Evolutionary conservation across 1,140 invertebrate species (phyloP), one percentile per base, ranked within the genome.

Genomic region (Drosophila paulistorum): DNA sequence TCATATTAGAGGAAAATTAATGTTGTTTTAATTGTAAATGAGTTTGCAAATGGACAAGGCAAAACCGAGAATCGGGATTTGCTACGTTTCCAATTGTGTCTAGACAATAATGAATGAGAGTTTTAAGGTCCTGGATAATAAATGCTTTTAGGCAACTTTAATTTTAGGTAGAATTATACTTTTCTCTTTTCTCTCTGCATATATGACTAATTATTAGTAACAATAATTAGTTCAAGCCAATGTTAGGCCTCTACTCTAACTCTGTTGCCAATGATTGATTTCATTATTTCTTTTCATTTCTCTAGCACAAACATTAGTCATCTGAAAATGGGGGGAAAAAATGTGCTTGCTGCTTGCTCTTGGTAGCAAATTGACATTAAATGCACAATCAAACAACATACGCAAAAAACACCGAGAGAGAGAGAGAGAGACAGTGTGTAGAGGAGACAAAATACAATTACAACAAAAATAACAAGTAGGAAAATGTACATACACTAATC

Each of bases 11-110:
- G 75, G 65, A 71, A 86, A 86, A 86, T 86, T 86, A 86, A 86
- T 86, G 83, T 86, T 86, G 83, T 89, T 86, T 86, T 86, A 86
- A 89, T 89, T 86, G 83, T 83, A 80, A 86, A 86, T 89, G 79
- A 83, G 83, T 86, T 87, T 79, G 68, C 62, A 71, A 78, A 79
- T 79, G 71, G 35, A 60, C 65, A 79, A 45, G 48, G n/a, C 7
- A 54, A 39, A 30, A 30, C 42, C 17, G 13, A 17, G 48, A n/a
- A 35, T 4, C 7, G 48, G 30, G 37, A 17, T 51, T 57, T 41
- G 14, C 54, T 65, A 62, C 54, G 65, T 42, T 48, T 48, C 45
- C 14, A 48, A 69, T 68, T 68, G 42, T 61, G 74, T 77, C 74
- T 77, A 77, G 74, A 77, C 74, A 63, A 7, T 20, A 4, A 26